Conservation (phyloP, 2,888 invertebrate species). For the Aethes cnicana region DNA sequence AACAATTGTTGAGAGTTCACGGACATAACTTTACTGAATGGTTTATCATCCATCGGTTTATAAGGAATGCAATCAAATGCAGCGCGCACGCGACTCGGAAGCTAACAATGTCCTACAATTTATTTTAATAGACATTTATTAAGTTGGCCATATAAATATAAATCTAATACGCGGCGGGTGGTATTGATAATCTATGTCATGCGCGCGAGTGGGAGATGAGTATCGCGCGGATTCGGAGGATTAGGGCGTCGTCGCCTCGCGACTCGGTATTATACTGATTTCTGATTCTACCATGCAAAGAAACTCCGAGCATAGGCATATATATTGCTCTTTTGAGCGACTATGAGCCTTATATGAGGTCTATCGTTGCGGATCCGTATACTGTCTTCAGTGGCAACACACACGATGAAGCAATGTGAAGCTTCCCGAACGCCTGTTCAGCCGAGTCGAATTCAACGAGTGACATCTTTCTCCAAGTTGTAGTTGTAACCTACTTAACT, state of each 20-base stretch:
- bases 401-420: too few relatives aligned
- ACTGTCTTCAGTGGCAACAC: too few relatives aligned
- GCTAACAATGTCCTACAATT: slow-evolving; percentile 37
- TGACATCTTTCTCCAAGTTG: too few relatives aligned
- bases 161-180: slow-evolving; percentile 33
- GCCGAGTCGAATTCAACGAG: too few relatives aligned
- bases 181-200: slow-evolving; percentile 36
- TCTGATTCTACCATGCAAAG: too few relatives aligned
- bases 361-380: too few relatives aligned
- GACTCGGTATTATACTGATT: too few relatives aligned
- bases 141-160: slow-evolving; percentile 35
- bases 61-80: slow-evolving; percentile 28
- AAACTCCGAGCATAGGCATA: too few relatives aligned
- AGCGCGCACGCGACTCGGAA: slow-evolving; percentile 31
- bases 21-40: slow-evolving; percentile 26
- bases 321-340: too few relatives aligned
- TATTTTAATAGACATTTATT: slow-evolving; percentile 38
- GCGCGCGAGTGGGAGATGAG: slow-evolving; percentile 32
- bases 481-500: too few relatives aligned
- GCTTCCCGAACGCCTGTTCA: too few relatives aligned
- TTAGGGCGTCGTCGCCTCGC: slow-evolving; percentile 22
- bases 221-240: slow-evolving; percentile 30
- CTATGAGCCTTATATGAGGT: too few relatives aligned
- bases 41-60: slow-evolving; percentile 33
- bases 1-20: slow-evolving; percentile 16